Evolutionary conservation across 2,797 vertebrate species (phyloP), one percentile per base, ranked within the genome.

Genomic region (Thamnophis elegans): DNA sequence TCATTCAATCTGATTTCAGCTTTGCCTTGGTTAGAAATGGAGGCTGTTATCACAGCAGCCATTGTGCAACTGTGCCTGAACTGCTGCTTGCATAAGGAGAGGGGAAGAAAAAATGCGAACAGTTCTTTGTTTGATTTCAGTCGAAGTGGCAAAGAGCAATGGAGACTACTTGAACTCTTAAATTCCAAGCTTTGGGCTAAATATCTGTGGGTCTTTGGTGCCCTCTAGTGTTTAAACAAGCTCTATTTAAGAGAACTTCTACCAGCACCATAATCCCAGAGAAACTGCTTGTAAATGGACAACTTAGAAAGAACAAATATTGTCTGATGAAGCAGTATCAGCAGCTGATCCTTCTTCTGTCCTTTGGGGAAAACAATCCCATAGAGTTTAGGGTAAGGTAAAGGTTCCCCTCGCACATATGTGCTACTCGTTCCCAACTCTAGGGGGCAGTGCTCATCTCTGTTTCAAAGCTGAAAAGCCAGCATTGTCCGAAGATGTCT

Each of bases 141-240:
- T 53, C 0, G 0, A 36, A 89, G 36, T 56, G 5, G 59, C 32
- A 85, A 42, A 28, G 55, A 12, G 73, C 16, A 26, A 28, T 32
- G 28, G 47, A 7, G 56, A 42, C 85, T 32, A 22, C 58, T 62
- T 62, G 47, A 53, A 60, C 85, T 28, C 12, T 28, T 85, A 55
- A 47, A 78, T 32, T 28, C 26, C 62, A 88, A 89, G 85, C 59
- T 10, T 54, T 60, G 3, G 0, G 62, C 22, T 73, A 51, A 9
- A 26, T 0, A 9, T 95, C 20, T 1, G 92, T 36, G 92, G 91
- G 91, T 92, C 94, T 91, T 95, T 95, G 93, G 94, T 94, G 96
- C 96, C 96, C 96, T 94, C 96, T 97, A 95, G 95, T 88, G 96
- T 78, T 87, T 51, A 90, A 90, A 89, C 55, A 87, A 28, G 26